Evolutionary conservation across 1,140 invertebrate genomes (phyloP).

Genomic region (Drosophila seguyi): DNA sequence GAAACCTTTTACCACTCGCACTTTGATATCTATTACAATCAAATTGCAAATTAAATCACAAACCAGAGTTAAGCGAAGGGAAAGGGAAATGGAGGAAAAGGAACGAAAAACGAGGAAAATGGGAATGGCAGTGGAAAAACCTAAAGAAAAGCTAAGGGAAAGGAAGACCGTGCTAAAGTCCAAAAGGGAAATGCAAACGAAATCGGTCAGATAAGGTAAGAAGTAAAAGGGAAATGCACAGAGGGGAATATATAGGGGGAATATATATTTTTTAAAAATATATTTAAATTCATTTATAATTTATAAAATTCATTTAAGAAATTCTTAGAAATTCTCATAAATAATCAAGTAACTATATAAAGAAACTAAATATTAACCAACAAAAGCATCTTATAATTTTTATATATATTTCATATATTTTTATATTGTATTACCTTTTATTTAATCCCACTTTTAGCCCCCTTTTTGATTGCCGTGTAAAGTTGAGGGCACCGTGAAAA

Average conservation of each 20-base stretch:
- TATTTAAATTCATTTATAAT: background rate
- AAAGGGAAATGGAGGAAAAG: conserved; percentile 17
- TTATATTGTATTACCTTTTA: background rate
- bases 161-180: background rate
- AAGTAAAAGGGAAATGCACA: conserved; percentile 4
- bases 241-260: background rate
- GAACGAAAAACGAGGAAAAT: background rate
- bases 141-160: conserved; percentile 13
- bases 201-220: background rate
- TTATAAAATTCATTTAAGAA: background rate
- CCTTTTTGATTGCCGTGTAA: background rate
- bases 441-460: rapidly evolving
- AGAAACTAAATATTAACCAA: background rate
- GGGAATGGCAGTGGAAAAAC: conserved; percentile 19
- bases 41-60: conserved; percentile 81
- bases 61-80: conserved; percentile 42
- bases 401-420: background rate
- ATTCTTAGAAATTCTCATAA: rapidly evolving
- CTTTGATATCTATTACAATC: conserved; percentile 80
- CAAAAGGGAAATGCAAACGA: conserved; percentile 22
- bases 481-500: conserved; percentile 54
- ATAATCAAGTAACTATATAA: background rate
- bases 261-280: background rate
- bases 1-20: conserved; percentile 52
- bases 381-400: background rate